phyloP scores from a whole-genome alignment of 2,888 invertebrate species.

The Meiosimyza decipiens region DNA sequence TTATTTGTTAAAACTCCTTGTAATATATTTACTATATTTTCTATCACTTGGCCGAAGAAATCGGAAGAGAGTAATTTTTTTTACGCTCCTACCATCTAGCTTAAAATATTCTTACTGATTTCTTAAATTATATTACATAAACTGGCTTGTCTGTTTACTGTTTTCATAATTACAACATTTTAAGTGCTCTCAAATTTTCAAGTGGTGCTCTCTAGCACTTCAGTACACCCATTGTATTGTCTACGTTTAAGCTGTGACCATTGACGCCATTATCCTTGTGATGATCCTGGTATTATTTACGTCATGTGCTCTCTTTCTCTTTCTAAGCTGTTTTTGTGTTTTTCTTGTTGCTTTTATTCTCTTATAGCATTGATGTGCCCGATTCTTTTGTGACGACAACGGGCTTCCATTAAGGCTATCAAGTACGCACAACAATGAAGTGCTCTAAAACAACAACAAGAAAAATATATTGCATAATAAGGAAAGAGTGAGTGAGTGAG shows the following conservation, averaged over 20 bases:
- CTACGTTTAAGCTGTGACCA: conserved; percentile 15
- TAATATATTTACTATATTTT: too few species aligned
- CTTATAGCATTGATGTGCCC: too few species aligned
- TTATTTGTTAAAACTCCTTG: too few species aligned
- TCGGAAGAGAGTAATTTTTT: too few species aligned
- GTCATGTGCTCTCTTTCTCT: neutral
- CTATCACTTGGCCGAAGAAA: too few species aligned
- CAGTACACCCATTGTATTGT: neutral
- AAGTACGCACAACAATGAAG: too few species aligned
- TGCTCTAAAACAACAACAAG: conserved; percentile 4
- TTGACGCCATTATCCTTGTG: conserved; percentile 9
- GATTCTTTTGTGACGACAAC: neutral
- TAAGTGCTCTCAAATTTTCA: conserved; percentile 20
- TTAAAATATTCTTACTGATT: too few species aligned
- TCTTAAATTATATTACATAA: too few species aligned
- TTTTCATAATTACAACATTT: neutral
- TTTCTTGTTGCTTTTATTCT: neutral
- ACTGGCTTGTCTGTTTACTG: too few species aligned
- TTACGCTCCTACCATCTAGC: too few species aligned
- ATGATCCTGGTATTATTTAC: conserved; percentile 1
- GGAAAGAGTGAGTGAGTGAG: neutral
- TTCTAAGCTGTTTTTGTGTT: conserved; percentile 7
- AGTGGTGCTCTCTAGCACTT: neutral
- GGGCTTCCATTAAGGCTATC: conserved; percentile 4
- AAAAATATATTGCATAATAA: neutral